phyloP scores from a whole-genome alignment of 2,888 invertebrate genomes.

The Morinoia aosen region DNA sequence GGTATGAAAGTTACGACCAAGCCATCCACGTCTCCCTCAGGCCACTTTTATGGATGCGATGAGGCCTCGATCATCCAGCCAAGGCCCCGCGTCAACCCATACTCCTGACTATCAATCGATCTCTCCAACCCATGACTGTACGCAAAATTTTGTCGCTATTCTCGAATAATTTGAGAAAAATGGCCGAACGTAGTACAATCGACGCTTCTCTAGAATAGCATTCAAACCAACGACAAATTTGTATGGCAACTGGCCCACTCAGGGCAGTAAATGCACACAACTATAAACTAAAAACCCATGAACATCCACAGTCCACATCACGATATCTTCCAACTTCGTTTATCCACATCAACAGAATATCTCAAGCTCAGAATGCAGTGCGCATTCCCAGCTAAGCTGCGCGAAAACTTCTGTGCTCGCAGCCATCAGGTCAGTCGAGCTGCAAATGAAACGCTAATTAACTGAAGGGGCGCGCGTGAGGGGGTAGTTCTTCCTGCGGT shows the following conservation, averaged over 20 bases:
- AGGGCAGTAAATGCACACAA: background rate
- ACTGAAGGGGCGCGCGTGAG: background rate
- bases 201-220: background rate
- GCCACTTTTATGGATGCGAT: background rate
- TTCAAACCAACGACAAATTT: background rate
- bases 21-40: constrained; percentile 9
- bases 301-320: too few relatives aligned
- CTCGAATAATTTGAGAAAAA: background rate
- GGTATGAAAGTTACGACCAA: background rate
- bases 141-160: background rate
- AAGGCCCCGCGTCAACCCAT: background rate
- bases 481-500: background rate
- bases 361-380: background rate
- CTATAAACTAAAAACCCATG: background rate
- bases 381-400: background rate
- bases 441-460: constrained; percentile 21
- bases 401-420: background rate
- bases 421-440: background rate
- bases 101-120: background rate
- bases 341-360: background rate
- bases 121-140: background rate
- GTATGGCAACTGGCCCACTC: background rate
- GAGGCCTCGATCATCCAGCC: background rate
- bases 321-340: background rate
- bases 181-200: background rate